Evolutionary conservation across 64 coral and sea anemone species (phyloP).

Genomic region (Anthopleura sola): DNA sequence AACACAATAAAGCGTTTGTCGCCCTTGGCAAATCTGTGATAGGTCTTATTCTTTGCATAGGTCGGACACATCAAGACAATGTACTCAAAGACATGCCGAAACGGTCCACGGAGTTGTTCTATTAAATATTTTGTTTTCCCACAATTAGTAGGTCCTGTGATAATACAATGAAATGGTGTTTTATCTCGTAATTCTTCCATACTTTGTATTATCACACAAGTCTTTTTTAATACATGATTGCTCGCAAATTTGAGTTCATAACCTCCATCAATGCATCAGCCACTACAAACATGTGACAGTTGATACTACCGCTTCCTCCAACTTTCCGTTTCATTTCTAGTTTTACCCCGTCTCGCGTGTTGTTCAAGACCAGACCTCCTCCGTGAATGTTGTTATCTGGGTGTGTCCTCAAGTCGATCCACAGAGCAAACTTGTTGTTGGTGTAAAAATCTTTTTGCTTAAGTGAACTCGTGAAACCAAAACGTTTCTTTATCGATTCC

Average conservation of each 20-base stretch:
- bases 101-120: constrained; percentile 13
- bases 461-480: not conserved
- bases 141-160: constrained; percentile 19
- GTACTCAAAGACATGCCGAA: constrained; percentile 27
- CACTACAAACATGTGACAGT: constrained; percentile 32
- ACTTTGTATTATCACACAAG: constrained; percentile 33
- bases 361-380: constrained; percentile 28
- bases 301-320: constrained; percentile 14
- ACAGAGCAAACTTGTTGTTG: constrained; percentile 28
- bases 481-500: constrained; percentile 9
- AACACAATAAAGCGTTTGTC: constrained; percentile 20
- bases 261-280: constrained; percentile 30
- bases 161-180: constrained; percentile 38
- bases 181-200: constrained; percentile 40
- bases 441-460: constrained; percentile 37
- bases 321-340: constrained; percentile 19
- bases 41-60: constrained; percentile 34
- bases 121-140: constrained; percentile 33
- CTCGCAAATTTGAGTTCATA: constrained; percentile 12
- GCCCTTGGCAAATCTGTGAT: constrained; percentile 22
- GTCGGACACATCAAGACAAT: constrained; percentile 29
- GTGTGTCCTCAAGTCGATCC: constrained; percentile 18
- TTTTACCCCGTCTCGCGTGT: constrained; percentile 28
- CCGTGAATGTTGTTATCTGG: constrained; percentile 16
- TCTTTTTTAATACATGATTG: constrained; percentile 46